Evolutionary conservation across 92 coral and sea anemone genomes (phyloP), one percentile per base, ranked within the genome.

Genomic region (Actinernus sp.): DNA sequence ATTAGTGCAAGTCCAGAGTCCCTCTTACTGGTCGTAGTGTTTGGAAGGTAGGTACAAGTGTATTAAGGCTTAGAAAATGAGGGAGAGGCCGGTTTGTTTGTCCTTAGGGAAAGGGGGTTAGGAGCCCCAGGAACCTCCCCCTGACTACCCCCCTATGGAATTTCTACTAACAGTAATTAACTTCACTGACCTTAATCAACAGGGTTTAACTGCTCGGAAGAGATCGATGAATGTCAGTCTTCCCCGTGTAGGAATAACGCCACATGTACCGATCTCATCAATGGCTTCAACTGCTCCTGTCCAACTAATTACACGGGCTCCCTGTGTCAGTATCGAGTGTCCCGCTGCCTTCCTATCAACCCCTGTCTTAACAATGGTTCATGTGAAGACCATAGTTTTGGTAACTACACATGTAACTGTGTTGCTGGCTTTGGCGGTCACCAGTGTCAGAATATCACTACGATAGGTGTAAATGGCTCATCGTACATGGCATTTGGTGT

Each of bases 341-440:
- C 97, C 29, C 86, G 85, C 51, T 94, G 73, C 49, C 31, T 32
- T 55, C 91, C 84, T 26, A 49, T 36, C 55, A 45, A 47, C 33
- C 98, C 98, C 6, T 93, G 98, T 49, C 62, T 51, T n/a, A 86
- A 90, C 49, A 81, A 82, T 26, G 98, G 92, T 7, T 59, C 83
- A 9, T 93, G 98, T 58, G 4, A 0, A 1, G 62, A 73, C 47
- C 36, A 44, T 19, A 59, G 82, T 14, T 40, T 68, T 16, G 86
- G 70, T 30, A 90, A 91, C 73, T 90, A 60, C 76, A 90, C 97
- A 1, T 93, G 98, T 80, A 31, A 51, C 1, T 93, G 98, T 32
- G 68, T 57, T 5, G 74, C 87, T 27, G 98, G 98, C 21, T 94
- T 78, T 56, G 90, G 92, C 37, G 98, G 98, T 27, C 7, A 54